Base-by-base conservation (phyloP, 2,113 vertebrate species). In the Rousettus leschenaultii region DNA sequence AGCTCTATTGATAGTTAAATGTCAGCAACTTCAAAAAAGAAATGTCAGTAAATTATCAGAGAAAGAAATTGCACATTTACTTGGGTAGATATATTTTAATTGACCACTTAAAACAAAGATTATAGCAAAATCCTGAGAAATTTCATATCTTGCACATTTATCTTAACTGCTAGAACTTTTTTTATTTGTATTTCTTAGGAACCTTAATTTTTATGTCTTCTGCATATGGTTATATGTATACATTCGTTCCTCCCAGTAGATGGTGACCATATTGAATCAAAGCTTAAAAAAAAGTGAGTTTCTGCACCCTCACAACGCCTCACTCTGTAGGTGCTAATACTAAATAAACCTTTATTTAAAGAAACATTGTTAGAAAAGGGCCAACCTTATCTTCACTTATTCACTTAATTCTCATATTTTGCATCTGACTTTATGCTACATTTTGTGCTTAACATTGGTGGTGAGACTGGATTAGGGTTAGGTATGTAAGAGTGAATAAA, bases 1-100 rank as follows among this genome's bases (percentile, higher is more conserved):
- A 98, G 96, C 97, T 98, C 96, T 98, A 98, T 97, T 97, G 91
- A 97, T 97, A 94, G 71, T 97, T 98, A 98, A 98, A 98, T 98
- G 97, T 98, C 98, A 98, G 96, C 89, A 96, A 92, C 97, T 98
- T 98, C 92, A 95, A 89, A 91, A 96, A 97, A 92, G 88, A 96
- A 92, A 97, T 94, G 91, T 70, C 96, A 96, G 84, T 96, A 98
- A 98, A 95, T 96, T 96, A 96, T 90, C 57, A 63, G 79, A 87
- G 78, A 89, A 92, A 97, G 57, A 84, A 83, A 97, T 53, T 87
- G 48, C 86, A 75, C 86, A 38, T 94, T 93, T 97, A 92, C 84
- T 94, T 98, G 96, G 0, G 0, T 70, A 84, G 97, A 61, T 92
- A 83, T 97, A 92, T 97, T 98, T 97, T 97, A 96, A 86, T 97